Evolutionary conservation across 2,113 vertebrate species (phyloP), one percentile per base, ranked within the genome.

Genomic region (Hirundichthys speculiger): DNA sequence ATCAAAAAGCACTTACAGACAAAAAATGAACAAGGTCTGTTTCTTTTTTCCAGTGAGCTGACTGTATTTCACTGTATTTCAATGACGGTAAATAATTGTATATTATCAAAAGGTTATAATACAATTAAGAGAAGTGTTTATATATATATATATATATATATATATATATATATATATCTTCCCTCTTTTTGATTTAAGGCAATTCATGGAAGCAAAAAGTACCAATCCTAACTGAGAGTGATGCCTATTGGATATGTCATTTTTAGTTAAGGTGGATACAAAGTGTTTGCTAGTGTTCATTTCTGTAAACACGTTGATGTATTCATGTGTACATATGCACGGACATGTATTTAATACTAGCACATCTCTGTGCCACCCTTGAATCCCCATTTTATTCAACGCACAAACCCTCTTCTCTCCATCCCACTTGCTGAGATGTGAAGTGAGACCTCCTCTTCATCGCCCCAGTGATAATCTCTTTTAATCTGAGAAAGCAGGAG

Each of bases 381-480:
- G 3, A 80, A 49, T 46, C 75, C 77, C 58, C 41, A 56, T 80
- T 77, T 69, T 52, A 79, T 83, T 82, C 75, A 56, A 0, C 39
- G 6, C 30, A 67, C 55, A 50, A 55, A 40, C 55, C 66, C 30
- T 39, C 38, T n/a, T 18, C 27, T 57, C 21, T 24, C n/a, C n/a
- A n/a, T 39, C 41, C 51, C 51, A 52, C 80, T 59, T 55, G 67
- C 9, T 62, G 59, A 13, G 68, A 41, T 15, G 41, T 53, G 61
- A 61, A 69, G 66, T 66, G 64, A 80, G 72, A 73, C 69, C 69
- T 64, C 53, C 65, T 81, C 59, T 38, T 65, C 22, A 20, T 45
- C 75, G 52, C 75, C 76, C 66, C 79, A 64, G 61, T 80, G 53
- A 77, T 90, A 89, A 89, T 90, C 85, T 86, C 71, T 60, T 81